Evolutionary conservation across 2,888 invertebrate genomes (phyloP), one percentile per base, ranked within the genome.

Genomic region (Cephonodes hylas): DNA sequence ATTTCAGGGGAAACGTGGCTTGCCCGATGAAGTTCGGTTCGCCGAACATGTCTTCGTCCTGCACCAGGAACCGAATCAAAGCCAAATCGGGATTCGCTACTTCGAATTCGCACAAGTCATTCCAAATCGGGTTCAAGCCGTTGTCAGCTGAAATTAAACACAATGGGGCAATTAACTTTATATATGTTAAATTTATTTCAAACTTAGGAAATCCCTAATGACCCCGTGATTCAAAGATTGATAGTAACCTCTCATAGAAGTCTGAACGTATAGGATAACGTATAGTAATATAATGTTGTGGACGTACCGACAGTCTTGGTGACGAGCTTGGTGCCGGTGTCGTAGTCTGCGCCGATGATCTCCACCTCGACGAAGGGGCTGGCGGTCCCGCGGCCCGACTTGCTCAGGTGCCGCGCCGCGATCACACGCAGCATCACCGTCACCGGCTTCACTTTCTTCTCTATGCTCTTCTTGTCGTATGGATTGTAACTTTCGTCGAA

Each of bases 31-130:
- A 98, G 91, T 98, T 98, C 10, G 96, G 96, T 77, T 99, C 99
- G 0, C 98, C 98, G 88, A 99, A 99, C 93, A 98, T 97, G 82
- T 99, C 99, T 85, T 98, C 99, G 85, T 98, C 98, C 86, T 97
- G 96, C 0, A 98, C 97, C 44, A 96, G 93, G 85, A 99, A 98
- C 42, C 98, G 93, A 57, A 98, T 88, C 57, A 99, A 86, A 0
- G 98, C 97, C 78, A 97, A 93, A 60, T 96, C 94, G 0, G 98
- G 97, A 90, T 96, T 97, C 13, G 91, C 88, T 10, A 99, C 93
- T 42, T 95, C 95, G 83, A 98, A 98, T 75, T 96, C 96, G 85
- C 96, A 96, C 8, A 93, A 93, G 79, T 98, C 97, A 80, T 97
- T 96, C 98, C 99, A 99, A 62, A 96, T 93, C 0, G 99, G 99